A percentile compares a stretch with the other conserved stretches of the same genome.
Evolutionary conservation across 2,113 vertebrate species (phyloP).

Genomic region (Bufo bufo): DNA sequence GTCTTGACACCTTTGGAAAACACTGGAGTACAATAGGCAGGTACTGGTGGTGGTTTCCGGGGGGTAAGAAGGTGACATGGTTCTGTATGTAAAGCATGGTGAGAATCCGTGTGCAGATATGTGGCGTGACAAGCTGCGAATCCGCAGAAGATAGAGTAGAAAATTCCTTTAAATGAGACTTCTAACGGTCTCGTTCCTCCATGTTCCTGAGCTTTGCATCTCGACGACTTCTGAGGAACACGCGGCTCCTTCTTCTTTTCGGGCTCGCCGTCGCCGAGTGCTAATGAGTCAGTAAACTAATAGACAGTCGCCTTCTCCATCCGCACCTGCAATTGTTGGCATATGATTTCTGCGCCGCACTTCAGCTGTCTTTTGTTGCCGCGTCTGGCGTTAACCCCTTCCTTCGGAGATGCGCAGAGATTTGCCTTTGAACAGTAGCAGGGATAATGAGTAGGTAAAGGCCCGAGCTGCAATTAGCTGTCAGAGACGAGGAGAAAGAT

Average conservation of each 20-base stretch:
- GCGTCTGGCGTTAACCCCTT: conserved; percentile 7
- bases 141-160: too few relatives aligned
- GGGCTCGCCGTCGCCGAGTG: background rate
- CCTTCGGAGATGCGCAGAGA: too few relatives aligned
- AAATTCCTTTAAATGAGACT: too few relatives aligned
- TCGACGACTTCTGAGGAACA: background rate
- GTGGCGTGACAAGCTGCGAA: too few relatives aligned
- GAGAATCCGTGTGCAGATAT: too few relatives aligned
- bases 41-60: too few relatives aligned
- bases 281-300: background rate
- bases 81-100: too few relatives aligned
- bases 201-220: background rate
- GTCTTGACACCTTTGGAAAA: too few relatives aligned
- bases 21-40: too few relatives aligned
- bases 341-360: background rate
- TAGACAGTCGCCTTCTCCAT: background rate
- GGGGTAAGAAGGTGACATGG: too few relatives aligned
- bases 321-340: conserved; percentile 7
- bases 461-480: conserved; percentile 37
- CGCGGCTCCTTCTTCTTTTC: background rate
- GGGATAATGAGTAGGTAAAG: conserved; percentile 22
- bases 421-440: background rate
- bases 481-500: conserved; percentile 31
- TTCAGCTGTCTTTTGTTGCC: background rate
- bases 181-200: too few relatives aligned